Evolutionary conservation across 1,140 invertebrate species (phyloP).

Genomic region (Pseudachorutes palmiensis): DNA sequence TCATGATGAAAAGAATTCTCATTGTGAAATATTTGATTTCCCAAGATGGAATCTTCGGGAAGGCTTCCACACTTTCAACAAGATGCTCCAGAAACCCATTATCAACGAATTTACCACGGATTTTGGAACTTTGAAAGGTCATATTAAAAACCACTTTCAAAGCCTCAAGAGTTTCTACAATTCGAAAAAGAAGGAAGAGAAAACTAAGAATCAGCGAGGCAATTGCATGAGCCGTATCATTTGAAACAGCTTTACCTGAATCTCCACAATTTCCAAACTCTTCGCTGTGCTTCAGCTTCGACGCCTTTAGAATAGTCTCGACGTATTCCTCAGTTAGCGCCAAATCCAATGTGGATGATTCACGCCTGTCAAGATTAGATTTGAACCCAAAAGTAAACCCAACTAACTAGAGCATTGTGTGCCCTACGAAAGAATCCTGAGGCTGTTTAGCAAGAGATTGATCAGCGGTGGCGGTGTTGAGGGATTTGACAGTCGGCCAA

Average conservation of each 20-base stretch:
- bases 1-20: slow-evolving; percentile 78
- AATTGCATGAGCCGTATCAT: too few relatives aligned
- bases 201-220: too few relatives aligned
- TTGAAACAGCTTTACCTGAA: slow-evolving; percentile 17
- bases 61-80: slow-evolving; percentile 62
- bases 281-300: slow-evolving; percentile 15
- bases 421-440: slow-evolving; percentile 24
- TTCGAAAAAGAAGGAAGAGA: slow-evolving; percentile 13
- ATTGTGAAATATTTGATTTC: slow-evolving; percentile 79
- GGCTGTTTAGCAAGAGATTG: slow-evolving; percentile 10
- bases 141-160: slow-evolving; percentile 84
- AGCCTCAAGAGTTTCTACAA: slow-evolving; percentile 53
- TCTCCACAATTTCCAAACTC: slow-evolving; percentile 21
- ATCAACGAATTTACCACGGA: slow-evolving; percentile 58
- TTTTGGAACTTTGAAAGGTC: slow-evolving; percentile 66
- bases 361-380: slow-evolving; percentile 18
- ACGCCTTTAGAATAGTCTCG: slow-evolving; percentile 17
- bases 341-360: slow-evolving; percentile 26
- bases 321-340: slow-evolving; percentile 13
- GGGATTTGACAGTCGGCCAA: slow-evolving; percentile 15
- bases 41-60: slow-evolving; percentile 50
- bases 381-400: neutral
- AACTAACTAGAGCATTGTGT: neutral
- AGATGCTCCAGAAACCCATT: slow-evolving; percentile 65
- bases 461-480: slow-evolving; percentile 9